Evolutionary conservation across 2,797 vertebrate species (phyloP).

Genomic region (Meriones psammophilus): DNA sequence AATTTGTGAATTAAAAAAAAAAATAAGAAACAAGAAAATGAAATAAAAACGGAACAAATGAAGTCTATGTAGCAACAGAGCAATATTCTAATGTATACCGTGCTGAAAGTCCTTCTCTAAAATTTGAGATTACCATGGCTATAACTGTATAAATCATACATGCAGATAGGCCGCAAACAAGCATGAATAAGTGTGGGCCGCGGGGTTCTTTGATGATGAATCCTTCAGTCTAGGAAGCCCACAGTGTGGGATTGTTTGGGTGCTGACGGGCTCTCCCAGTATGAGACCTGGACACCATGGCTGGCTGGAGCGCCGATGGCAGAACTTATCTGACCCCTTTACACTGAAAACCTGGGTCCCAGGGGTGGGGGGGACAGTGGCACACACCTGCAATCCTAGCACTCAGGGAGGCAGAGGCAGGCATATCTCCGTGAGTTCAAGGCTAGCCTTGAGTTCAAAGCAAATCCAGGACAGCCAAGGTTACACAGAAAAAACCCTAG

Average conservation of each 20-base stretch:
- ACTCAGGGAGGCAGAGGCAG: too few relatives aligned
- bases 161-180: background rate
- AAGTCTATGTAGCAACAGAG: background rate
- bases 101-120: background rate
- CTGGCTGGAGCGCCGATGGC: background rate
- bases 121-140: background rate
- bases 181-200: background rate
- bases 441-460: too few relatives aligned
- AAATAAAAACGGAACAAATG: background rate
- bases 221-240: background rate
- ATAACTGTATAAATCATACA: background rate
- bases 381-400: too few relatives aligned
- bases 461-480: too few relatives aligned
- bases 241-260: background rate
- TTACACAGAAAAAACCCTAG: background rate
- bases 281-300: background rate
- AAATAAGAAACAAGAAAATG: background rate
- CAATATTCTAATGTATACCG: background rate
- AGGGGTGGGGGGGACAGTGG: too few relatives aligned
- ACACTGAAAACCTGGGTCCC: background rate
- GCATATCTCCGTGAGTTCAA: too few relatives aligned
- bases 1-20: background rate
- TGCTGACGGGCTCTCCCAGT: background rate
- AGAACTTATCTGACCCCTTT: background rate
- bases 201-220: background rate